These are phyloP conservation scores for Apostichopus leukothele DNA, from an alignment of 53 echinoderm and acorn worm genomes.

Conservation along the genomic window DNA sequence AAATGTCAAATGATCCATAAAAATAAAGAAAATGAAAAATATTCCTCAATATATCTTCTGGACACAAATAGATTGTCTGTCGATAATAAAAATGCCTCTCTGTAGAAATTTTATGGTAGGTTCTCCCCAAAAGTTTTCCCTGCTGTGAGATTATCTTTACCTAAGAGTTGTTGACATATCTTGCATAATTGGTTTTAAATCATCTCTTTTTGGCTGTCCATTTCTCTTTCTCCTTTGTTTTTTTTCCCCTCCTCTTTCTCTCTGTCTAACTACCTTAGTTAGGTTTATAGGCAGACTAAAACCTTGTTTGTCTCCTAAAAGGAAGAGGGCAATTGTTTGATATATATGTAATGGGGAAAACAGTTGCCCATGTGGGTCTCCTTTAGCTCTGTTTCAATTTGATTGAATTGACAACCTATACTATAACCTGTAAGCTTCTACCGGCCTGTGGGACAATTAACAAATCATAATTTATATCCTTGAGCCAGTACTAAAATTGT, in stretches of 20 bases:
- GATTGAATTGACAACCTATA: not conserved
- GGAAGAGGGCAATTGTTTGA: not conserved
- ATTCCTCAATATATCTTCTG: conserved; percentile 13
- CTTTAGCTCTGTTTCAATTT: not conserved
- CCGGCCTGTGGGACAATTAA: not conserved
- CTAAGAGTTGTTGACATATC: conserved; percentile 18
- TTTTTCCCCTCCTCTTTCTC: too few species aligned
- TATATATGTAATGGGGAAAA: not conserved
- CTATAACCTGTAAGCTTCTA: not conserved
- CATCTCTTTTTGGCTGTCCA: not conserved
- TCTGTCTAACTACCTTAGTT: not conserved
- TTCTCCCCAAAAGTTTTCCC: not conserved
- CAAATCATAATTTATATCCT: not conserved
- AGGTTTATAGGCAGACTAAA: not conserved
- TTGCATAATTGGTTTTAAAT: conserved; percentile 37
- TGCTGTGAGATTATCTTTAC: not conserved
- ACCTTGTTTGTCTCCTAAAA: not conserved
- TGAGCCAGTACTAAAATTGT: not conserved
- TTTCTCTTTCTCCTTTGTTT: not conserved
- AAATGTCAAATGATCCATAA: conserved; percentile 21
- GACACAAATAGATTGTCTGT: not conserved
- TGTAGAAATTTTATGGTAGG: not conserved
- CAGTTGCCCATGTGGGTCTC: not conserved
- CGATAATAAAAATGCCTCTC: conserved; percentile 21
- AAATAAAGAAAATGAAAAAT: not conserved